Evolutionary conservation across 2,797 vertebrate genomes (phyloP).

Genomic region (Tinamus major): DNA sequence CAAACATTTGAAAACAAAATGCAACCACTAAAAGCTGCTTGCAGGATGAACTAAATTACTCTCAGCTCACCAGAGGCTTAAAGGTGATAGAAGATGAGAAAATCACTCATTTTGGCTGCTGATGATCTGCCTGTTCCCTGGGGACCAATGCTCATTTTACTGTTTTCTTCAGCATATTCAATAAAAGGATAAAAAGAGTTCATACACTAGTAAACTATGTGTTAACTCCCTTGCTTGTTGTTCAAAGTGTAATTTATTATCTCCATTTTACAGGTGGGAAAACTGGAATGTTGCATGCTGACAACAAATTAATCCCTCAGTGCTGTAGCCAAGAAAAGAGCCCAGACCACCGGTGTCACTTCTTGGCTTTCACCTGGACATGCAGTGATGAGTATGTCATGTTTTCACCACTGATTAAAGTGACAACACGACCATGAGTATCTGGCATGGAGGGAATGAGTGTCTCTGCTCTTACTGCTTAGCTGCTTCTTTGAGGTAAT

Average conservation of each 20-base stretch:
- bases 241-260: background rate
- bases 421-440: background rate
- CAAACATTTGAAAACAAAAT: background rate
- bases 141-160: background rate
- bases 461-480: background rate
- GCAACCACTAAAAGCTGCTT: background rate
- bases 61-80: background rate
- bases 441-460: background rate
- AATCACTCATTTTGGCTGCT: background rate
- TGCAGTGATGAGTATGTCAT: background rate
- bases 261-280: background rate
- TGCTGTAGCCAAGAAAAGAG: background rate
- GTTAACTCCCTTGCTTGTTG: background rate
- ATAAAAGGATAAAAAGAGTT: background rate
- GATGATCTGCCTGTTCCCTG: background rate
- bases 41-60: background rate
- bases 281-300: background rate
- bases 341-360: rapidly evolving
- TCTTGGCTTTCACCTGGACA: background rate
- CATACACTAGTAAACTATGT: background rate
- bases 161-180: background rate
- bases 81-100: background rate
- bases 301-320: background rate
- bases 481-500: background rate
- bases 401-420: background rate